These are phyloP conservation scores for Tridacna gigas DNA, from an alignment of 2,888 invertebrate genomes.

Conservation along the genomic window DNA sequence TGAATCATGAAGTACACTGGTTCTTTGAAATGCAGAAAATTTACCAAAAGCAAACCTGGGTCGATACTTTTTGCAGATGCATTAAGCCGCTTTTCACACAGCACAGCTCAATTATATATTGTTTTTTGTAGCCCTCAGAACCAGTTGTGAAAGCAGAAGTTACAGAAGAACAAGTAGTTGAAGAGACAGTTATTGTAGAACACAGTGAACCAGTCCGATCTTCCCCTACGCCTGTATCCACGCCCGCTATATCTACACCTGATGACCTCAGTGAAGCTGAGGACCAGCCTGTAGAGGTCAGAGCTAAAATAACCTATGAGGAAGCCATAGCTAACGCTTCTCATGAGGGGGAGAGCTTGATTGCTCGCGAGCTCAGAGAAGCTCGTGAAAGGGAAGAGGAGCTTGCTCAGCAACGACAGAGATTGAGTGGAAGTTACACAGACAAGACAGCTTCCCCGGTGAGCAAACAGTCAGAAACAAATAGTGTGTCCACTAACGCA, in stretches of 20 bases:
- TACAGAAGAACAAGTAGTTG: constrained; percentile 31
- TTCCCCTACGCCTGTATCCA: constrained; percentile 46
- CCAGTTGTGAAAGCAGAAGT: neutral
- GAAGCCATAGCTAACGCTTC: constrained; percentile 72
- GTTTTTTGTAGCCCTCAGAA: neutral
- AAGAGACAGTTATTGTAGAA: constrained; percentile 37
- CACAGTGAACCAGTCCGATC: constrained; percentile 29
- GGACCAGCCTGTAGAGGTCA: constrained; percentile 28
- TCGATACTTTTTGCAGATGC: no score
- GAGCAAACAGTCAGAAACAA: neutral
- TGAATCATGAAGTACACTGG: no score
- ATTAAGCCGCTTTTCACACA: no score
- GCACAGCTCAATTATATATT: neutral
- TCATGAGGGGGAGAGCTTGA: constrained; percentile 83
- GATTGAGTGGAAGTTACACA: constrained; percentile 2
- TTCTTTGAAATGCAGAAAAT: no score
- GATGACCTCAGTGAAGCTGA: constrained; percentile 55
- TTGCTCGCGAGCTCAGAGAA: constrained; percentile 86
- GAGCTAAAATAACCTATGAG: constrained; percentile 71
- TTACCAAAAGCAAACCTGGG: no score
- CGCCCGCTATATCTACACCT: constrained; percentile 38
- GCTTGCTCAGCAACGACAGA: constrained; percentile 75
- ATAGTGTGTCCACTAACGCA: constrained; percentile 23
- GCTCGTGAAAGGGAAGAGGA: constrained; percentile 86
- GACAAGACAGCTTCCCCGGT: neutral